Base-by-base conservation (phyloP, 1,140 invertebrate species). In the Phymorhynchus buccinoides region DNA sequence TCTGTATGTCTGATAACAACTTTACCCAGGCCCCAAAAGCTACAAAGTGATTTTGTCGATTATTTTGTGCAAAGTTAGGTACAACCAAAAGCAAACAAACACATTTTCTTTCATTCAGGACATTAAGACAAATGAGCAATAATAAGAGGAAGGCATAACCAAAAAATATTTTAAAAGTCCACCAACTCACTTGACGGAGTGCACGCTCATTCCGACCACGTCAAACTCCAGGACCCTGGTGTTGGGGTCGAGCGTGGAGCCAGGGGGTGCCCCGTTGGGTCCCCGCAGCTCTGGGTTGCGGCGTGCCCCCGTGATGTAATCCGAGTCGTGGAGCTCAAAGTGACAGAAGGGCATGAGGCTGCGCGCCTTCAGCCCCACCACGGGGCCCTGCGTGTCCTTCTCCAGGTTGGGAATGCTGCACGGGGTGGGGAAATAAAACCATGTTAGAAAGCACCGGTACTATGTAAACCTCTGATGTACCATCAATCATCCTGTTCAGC, bases 321-420 rank as follows among this genome's bases (percentile, higher is more conserved):
- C 93, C 0, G 93, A 93, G 83, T 93, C 92, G 77, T 91, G 90
- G 39, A 94, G 86, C 73, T 94, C 93, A 91, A 94, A 93, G 86
- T 94, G 93, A 85, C 93, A 94, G 85, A 92, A 93, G 1, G 93
- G 93, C 90, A 93, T 91, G 56, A 93, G 79, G 80, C 92, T 92
- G 56, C 91, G 89, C 0, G 90, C 93, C 78, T 89, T 92, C 32
- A 94, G 35, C 18, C 88, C 88, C 48, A 94, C 87, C 32, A 91
- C 90, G 68, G 92, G 93, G 9, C 91, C 91, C 56, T 91, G 89
- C 16, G 88, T 86, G 22, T 85, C 87, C 66, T 90, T 90, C 77
- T 92, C 91, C 44, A 94, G 88, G 86, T 93, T 92, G 12, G 92
- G 88, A 68, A 94, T 90, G 39, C 92, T 93, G 85, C 35, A 88